Evolutionary conservation across 2,113 vertebrate genomes (phyloP), one percentile per base, ranked within the genome.

Genomic region (Limanda limanda): DNA sequence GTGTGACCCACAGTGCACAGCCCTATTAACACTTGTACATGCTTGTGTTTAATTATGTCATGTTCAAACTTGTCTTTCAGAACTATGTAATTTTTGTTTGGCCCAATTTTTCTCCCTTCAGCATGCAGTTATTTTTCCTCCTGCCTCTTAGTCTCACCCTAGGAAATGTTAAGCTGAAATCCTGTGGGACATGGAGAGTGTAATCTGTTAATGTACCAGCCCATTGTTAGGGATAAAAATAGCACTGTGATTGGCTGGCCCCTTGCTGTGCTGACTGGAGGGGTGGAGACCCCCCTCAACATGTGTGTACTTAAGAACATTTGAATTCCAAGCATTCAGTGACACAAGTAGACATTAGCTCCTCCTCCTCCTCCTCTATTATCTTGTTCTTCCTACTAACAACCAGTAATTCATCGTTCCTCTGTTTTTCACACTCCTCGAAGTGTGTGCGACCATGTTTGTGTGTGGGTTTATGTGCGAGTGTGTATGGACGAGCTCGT

Each of bases 151-250:
- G 59, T 75, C 80, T 80, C 25, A 61, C 67, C 65, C 79, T 79
- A 71, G 82, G 55, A 81, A 80, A 68, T 21, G 64, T 86, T 84
- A 86, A 90, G 79, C 87, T 86, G 76, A 71, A 54, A 54, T 86
- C 60, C 82, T 58, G 51, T 24, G 76, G 79, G 76, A 81, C 82
- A 84, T 76, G 78, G 69, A 84, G 57, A 85, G 59, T 78, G 79
- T 90, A 89, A 92, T 91, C 86, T 88, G 86, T 90, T 91, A 85
- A 89, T 92, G 88, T 81, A 78, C 64, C 76, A 57, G 61, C 60
- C 74, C 79, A 71, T 88, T 86, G 77, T 87, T 83, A 63, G 40
- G 42, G 80, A 79, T 84, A 88, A 78, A 92, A 89, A 91, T 87
- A 89, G 59, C 70, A 55, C 40, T 78, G 76, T 82, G 82, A 91